Conservation (phyloP, 2,888 invertebrate genomes). For the Hirtodrosophila confusa region DNA sequence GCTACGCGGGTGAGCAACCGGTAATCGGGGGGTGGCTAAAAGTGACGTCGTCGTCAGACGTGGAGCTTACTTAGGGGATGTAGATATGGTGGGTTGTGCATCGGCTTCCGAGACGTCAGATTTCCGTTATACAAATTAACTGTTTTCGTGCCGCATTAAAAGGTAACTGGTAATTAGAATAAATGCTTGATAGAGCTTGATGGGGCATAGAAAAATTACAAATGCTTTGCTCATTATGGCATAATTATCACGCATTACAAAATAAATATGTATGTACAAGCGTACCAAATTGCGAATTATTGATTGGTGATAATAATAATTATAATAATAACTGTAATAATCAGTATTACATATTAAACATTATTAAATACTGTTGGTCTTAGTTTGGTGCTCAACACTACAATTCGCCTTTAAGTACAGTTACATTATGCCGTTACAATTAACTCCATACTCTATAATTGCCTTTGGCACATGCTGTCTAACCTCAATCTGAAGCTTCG, state of each 20-base stretch:
- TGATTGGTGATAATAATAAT: constrained; percentile 1
- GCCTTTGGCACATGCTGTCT: constrained; percentile 58
- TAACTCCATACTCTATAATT: constrained; percentile 43
- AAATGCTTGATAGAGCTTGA: constrained; percentile 11
- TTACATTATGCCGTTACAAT: constrained; percentile 40
- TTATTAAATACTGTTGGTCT: too few species aligned
- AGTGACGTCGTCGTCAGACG: neutral
- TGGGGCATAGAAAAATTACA: neutral
- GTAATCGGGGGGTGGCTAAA: neutral
- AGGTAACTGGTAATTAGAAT: constrained; percentile 61
- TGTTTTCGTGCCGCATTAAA: constrained; percentile 15
- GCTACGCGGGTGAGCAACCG: constrained; percentile 4
- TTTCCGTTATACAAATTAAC: constrained; percentile 68
- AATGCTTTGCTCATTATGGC: too few species aligned
- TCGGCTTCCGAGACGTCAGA: constrained; percentile 29
- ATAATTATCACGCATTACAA: too few species aligned
- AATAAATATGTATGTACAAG: too few species aligned
- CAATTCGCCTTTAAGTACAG: constrained; percentile 13
- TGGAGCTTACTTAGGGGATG: constrained; percentile 3
- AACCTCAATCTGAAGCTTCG: constrained; percentile 53
- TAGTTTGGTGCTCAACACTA: too few species aligned
- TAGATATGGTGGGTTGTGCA: constrained; percentile 22
- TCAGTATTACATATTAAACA: neutral
- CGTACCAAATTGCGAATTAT: constrained; percentile 9
- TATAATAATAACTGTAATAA: neutral